Percentiles rank a stretch among this genome's conserved stretches.
Evolutionary conservation across 2,888 invertebrate genomes (phyloP).

Genomic region (Acleris laterana): DNA sequence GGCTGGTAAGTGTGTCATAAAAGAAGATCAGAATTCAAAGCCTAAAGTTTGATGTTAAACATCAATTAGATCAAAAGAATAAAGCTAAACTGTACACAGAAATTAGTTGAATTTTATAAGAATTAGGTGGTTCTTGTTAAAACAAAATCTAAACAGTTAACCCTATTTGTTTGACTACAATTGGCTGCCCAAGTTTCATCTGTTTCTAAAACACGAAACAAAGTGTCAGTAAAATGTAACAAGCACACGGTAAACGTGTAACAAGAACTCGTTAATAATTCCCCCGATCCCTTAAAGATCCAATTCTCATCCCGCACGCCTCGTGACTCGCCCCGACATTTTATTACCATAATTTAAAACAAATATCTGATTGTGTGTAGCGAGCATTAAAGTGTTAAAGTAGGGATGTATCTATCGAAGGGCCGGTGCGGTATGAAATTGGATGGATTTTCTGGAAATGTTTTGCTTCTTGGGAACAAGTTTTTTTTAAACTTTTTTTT

Average conservation of each 20-base stretch:
- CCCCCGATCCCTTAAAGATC: conserved; percentile 24
- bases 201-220: conserved; percentile 12
- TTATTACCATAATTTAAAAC: conserved; percentile 86
- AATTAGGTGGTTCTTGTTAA: too few species aligned
- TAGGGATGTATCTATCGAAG: conserved; percentile 66
- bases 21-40: too few species aligned
- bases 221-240: conserved; percentile 17
- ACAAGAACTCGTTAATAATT: conserved; percentile 36
- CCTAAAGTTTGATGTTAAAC: too few species aligned
- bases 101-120: too few species aligned
- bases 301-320: conserved; percentile 72
- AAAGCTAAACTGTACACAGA: too few species aligned
- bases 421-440: conserved; percentile 13
- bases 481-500: too few species aligned
- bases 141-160: too few species aligned
- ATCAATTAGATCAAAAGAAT: too few species aligned
- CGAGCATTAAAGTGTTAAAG: conserved; percentile 83
- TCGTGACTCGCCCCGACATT: conserved; percentile 84
- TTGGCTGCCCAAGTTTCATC: neutral
- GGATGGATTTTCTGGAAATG: too few species aligned
- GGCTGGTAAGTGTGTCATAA: too few species aligned
- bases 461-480: too few species aligned
- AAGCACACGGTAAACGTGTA: conserved; percentile 23
- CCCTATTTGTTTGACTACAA: too few species aligned
- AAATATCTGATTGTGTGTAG: conserved; percentile 85